Base-by-base conservation (phyloP, 2,888 invertebrate species). In the Agonum fuliginosum region DNA sequence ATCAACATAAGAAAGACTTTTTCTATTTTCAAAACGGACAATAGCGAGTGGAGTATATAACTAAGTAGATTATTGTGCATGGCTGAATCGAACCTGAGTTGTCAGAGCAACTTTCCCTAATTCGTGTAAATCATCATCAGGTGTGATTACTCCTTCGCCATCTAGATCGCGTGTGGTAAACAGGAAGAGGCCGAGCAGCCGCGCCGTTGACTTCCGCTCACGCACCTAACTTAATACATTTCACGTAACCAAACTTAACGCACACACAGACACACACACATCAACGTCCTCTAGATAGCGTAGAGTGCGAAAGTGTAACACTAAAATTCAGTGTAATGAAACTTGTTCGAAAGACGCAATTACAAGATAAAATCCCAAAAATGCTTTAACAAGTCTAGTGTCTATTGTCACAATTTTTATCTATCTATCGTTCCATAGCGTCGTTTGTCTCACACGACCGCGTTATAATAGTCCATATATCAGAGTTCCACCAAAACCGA, bases 191-290 rank as follows among this genome's bases (percentile, higher is more conserved):
- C 58, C 58, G 58, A 30, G 27, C 30, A 3, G 17, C 58, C 58
- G 58, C 58, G 17, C 58, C 30, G 10, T 4, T 27, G 30, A 67
- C 67, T 67, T 67, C 67, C 67, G 67, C 41, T 67, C 67, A 67
- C 67, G 67, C 67, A 67, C 17, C 67, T 67, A 67, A 67, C 37
- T 37, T 41, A 37, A 27, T 41, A 41, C 67, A 67, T 67, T 41
- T 22, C 41, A 41, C 41, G 19, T 67, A 67, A 62, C 58, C 27
- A 30, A 62, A 62, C 58, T 62, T 62, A 12, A 30, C 30, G 58
- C 58, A 10, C 30, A 17, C 30, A 30, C 30, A 30, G 14, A 17
- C 58, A 10, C 30, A 17, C 30, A 30, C 30, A 30, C 17, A 17
- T 62, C 58, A 30, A 62, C 58, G 34, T 30, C 58, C 17, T 17